Evolutionary conservation across 2,113 vertebrate genomes (phyloP).

Genomic region (Alaudala cheleensis): DNA sequence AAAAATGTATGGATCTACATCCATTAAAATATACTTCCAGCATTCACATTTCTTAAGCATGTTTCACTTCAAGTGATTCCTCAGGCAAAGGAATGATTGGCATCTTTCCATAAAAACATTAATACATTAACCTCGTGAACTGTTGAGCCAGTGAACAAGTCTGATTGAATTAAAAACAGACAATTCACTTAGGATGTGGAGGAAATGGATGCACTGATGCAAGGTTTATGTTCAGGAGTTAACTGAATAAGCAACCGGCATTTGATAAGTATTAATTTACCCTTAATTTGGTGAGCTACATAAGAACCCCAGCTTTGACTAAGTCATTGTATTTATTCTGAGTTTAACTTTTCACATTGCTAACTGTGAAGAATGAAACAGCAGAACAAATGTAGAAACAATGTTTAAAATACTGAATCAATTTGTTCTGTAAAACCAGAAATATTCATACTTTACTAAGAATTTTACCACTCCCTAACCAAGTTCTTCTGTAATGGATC

Average conservation of each 20-base stretch:
- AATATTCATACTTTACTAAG: neutral
- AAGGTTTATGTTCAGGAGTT: neutral
- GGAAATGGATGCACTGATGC: neutral
- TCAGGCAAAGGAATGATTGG: neutral
- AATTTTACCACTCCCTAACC: neutral
- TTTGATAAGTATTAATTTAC: neutral
- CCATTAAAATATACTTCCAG: neutral
- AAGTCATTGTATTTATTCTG: neutral
- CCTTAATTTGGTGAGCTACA: neutral
- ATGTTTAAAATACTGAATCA: neutral
- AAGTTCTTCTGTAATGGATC: neutral
- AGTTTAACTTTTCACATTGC: neutral
- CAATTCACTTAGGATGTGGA: neutral
- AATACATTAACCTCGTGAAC: neutral
- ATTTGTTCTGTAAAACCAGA: neutral
- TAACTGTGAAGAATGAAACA: neutral
- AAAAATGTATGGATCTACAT: neutral
- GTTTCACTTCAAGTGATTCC: neutral
- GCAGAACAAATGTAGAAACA: neutral
- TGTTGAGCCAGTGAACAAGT: neutral
- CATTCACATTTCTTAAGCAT: neutral
- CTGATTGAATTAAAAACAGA: neutral
- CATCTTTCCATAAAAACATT: neutral
- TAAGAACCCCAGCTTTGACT: neutral
- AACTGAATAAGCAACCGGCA: neutral